Evolutionary conservation across 2,888 invertebrate species (phyloP).

Genomic region (Leptodirus hochenwartii): DNA sequence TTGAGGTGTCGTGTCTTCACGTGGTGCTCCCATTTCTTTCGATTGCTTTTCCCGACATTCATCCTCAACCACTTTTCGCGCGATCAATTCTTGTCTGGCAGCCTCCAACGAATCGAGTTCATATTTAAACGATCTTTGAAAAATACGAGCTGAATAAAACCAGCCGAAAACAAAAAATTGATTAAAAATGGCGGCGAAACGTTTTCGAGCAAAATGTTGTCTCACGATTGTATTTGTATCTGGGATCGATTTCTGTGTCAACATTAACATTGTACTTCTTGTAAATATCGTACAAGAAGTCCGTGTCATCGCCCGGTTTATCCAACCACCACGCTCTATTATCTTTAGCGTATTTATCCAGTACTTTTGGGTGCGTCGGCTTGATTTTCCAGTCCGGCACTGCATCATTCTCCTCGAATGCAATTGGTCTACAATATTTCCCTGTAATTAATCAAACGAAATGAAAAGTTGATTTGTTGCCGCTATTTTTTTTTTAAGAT

Average conservation of each 20-base stretch:
- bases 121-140: slow-evolving; percentile 36
- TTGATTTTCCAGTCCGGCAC: no score
- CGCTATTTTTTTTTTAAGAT: no score
- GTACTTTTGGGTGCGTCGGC: slow-evolving; percentile 16
- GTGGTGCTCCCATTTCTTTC: neutral
- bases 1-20: no score
- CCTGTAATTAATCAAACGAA: no score
- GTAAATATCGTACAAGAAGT: slow-evolving; percentile 31
- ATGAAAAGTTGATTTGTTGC: no score
- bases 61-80: slow-evolving; percentile 20
- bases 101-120: slow-evolving; percentile 35
- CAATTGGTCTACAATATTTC: no score
- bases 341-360: slow-evolving; percentile 30
- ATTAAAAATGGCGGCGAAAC: neutral
- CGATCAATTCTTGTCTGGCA: slow-evolving; percentile 22
- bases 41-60: slow-evolving; percentile 13
- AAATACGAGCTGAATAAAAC: slow-evolving; percentile 23
- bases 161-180: slow-evolving; percentile 5
- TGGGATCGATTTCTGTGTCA: slow-evolving; percentile 17
- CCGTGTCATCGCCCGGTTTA: slow-evolving; percentile 34
- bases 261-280: slow-evolving; percentile 23
- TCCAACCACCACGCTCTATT: slow-evolving; percentile 37
- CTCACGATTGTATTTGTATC: slow-evolving; percentile 20
- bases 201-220: neutral
- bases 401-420: neutral